Percentiles rank a stretch among this genome's conserved stretches.
Conservation (phyloP, 2,113 vertebrate species). For the Tursiops truncatus region DNA sequence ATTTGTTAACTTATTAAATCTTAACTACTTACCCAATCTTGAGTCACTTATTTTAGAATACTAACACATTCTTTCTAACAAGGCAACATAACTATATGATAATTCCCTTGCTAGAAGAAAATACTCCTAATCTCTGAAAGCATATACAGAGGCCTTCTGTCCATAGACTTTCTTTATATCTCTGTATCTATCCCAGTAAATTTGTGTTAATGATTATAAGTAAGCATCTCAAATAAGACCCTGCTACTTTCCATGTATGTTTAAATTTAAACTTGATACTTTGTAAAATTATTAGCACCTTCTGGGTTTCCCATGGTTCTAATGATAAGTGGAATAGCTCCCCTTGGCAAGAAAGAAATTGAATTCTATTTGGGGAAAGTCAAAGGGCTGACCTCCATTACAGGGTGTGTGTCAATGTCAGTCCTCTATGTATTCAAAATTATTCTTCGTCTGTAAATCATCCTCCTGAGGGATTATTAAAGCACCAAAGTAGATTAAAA, state of each 20-base stretch:
- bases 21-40: neutral
- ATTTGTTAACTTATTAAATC: neutral
- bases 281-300: neutral
- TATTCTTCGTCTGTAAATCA: conserved; percentile 20
- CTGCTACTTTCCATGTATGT: neutral
- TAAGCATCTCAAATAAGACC: neutral
- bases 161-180: neutral
- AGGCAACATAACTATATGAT: neutral
- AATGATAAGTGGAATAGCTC: neutral
- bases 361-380: neutral
- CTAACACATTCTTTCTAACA: neutral
- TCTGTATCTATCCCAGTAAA: neutral
- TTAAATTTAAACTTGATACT: conserved; percentile 18
- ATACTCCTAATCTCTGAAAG: neutral
- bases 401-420: neutral
- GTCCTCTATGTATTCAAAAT: neutral
- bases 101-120: neutral
- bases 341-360: conserved; percentile 17
- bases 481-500: conserved; percentile 17
- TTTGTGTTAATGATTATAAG: neutral
- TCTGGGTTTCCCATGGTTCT: neutral
- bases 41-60: neutral
- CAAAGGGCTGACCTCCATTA: conserved; percentile 32
- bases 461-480: neutral
- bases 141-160: neutral